phyloP scores from a whole-genome alignment of 2,113 vertebrate species.

The Geococcyx californianus region DNA sequence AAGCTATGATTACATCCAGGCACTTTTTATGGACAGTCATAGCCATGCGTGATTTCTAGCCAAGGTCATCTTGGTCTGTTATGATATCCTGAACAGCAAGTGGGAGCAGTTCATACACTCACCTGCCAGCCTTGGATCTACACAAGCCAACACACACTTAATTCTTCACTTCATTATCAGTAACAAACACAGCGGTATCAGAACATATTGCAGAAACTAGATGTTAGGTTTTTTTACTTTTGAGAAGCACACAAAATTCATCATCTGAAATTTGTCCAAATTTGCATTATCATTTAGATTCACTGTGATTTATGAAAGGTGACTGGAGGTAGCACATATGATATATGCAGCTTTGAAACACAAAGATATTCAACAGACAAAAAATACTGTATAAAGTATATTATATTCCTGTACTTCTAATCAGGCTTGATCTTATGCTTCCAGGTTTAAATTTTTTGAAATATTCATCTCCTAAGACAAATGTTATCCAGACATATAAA shows the following conservation, averaged over 20 bases:
- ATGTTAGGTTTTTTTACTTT: neutral
- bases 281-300: neutral
- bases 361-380: neutral
- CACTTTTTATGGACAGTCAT: neutral
- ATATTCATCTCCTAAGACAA: neutral
- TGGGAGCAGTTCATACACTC: neutral
- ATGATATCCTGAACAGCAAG: neutral
- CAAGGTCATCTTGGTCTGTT: neutral
- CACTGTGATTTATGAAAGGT: neutral
- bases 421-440: neutral
- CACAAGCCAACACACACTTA: neutral
- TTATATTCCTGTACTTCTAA: neutral
- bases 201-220: neutral
- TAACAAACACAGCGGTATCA: neutral
- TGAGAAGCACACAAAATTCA: neutral
- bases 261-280: neutral
- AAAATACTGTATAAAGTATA: neutral
- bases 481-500: neutral
- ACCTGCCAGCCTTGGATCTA: neutral
- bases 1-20: neutral
- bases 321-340: neutral
- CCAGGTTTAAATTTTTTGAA: neutral
- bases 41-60: neutral
- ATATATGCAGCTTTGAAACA: neutral
- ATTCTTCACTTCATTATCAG: neutral